A percentile compares a stretch with the other conserved stretches of the same genome.
phyloP scores from a whole-genome alignment of 1,140 invertebrate species.

The Ceratina australensis region DNA sequence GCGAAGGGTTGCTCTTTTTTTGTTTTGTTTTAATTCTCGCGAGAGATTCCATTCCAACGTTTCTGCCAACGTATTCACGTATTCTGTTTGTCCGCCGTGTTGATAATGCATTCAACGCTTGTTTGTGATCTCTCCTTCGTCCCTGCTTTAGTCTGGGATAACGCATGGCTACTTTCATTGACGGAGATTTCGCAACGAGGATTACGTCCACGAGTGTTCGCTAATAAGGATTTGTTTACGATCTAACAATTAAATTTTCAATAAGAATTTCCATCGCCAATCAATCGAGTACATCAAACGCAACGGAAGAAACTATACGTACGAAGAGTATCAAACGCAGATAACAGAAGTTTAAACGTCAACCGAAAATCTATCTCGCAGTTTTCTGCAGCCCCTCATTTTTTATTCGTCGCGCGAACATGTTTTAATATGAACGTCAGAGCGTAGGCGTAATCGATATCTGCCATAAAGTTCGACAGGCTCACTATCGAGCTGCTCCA shows the following conservation, averaged over 20 bases:
- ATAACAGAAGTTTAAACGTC: no score
- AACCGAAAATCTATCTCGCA: not conserved
- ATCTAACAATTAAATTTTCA: no score
- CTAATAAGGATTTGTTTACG: no score
- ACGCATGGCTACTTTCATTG: no score
- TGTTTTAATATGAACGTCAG: conserved; percentile 61
- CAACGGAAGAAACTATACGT: no score
- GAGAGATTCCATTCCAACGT: not conserved
- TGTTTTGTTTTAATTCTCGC: not conserved
- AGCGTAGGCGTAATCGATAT: conserved; percentile 51
- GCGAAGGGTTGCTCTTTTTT: not conserved
- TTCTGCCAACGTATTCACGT: not conserved
- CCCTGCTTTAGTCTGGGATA: not conserved
- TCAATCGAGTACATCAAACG: no score
- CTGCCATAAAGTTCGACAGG: conserved; percentile 42
- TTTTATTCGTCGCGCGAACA: conserved; percentile 40
- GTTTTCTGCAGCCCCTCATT: not conserved
- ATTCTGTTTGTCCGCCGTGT: conserved; percentile 12
- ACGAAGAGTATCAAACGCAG: no score
- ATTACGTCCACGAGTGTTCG: no score
- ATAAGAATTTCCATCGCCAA: no score
- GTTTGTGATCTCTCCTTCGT: not conserved
- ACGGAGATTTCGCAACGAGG: no score
- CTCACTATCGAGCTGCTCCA: conserved; percentile 9
- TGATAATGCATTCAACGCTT: not conserved